phyloP scores from a whole-genome alignment of 2,888 invertebrate species.

The Ormia ochracea region DNA sequence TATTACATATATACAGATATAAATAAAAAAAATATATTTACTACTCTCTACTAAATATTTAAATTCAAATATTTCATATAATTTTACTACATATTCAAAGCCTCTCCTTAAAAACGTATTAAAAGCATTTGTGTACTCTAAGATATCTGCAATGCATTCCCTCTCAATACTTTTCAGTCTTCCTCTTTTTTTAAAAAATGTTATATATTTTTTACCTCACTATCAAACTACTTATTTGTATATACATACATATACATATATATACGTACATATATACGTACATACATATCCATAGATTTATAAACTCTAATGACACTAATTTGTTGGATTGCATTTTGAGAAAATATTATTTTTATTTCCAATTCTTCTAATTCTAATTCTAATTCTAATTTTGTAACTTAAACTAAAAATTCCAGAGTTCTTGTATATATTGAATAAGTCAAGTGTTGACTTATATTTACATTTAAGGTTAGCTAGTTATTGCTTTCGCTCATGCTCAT shows the following conservation, averaged over 20 bases:
- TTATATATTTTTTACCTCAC: too few species aligned
- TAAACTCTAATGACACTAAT: conserved; percentile 24
- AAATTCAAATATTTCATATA: not conserved
- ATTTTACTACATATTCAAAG: not conserved
- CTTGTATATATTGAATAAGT: too few species aligned
- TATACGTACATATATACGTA: too few species aligned
- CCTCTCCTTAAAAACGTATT: not conserved
- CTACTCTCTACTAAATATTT: not conserved
- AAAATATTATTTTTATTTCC: not conserved
- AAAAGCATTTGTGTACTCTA: not conserved
- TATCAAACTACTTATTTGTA: conserved; percentile 9
- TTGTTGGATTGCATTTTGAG: conserved; percentile 4
- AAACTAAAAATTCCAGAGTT: not conserved
- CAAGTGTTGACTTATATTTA: too few species aligned
- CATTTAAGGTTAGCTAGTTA: too few species aligned
- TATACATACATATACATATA: too few species aligned
- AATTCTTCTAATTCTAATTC: not conserved
- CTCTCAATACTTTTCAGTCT: not conserved
- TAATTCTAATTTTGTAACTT: not conserved
- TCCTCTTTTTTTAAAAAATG: not conserved
- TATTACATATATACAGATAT: not conserved
- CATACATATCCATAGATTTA: too few species aligned
- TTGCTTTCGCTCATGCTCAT: too few species aligned
- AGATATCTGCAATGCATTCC: not conserved
- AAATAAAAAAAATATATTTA: not conserved